Evolutionary conservation across 2,888 invertebrate species (phyloP).

Genomic region (Atethmia centrago): DNA sequence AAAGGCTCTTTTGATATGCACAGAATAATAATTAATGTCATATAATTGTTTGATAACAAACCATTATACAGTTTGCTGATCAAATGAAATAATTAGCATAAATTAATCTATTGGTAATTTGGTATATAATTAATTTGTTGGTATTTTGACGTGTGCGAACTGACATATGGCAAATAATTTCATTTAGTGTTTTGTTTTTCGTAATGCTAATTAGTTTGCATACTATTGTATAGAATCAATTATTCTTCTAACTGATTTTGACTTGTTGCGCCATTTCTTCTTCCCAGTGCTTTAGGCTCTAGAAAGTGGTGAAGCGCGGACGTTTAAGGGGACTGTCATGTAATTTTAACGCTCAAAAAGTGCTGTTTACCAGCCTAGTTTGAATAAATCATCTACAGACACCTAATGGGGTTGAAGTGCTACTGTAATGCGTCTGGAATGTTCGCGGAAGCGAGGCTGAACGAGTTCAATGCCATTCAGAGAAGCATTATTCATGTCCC

Average conservation of each 20-base stretch:
- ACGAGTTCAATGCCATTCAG: no score
- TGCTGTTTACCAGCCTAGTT: neutral
- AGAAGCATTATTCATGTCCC: no score
- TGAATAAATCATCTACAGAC: no score
- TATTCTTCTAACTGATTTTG: neutral
- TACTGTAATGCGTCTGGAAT: no score
- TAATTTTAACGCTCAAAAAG: neutral
- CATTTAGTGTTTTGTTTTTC: neutral
- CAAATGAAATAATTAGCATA: slow-evolving; percentile 37
- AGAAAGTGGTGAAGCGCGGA: neutral
- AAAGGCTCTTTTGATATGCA: neutral
- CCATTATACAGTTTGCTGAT: neutral
- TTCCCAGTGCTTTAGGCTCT: neutral
- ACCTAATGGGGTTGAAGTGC: no score
- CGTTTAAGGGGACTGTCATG: neutral
- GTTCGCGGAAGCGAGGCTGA: no score
- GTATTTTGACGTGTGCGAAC: neutral
- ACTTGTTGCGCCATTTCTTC: neutral
- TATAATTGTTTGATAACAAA: slow-evolving; percentile 2
- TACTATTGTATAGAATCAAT: no score
- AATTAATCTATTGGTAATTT: neutral
- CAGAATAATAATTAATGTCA: neutral
- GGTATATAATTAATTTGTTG: neutral
- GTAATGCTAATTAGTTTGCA: neutral
- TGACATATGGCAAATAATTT: neutral